phyloP scores from a whole-genome alignment of 2,888 invertebrate species.

The Piscicola geometra region DNA sequence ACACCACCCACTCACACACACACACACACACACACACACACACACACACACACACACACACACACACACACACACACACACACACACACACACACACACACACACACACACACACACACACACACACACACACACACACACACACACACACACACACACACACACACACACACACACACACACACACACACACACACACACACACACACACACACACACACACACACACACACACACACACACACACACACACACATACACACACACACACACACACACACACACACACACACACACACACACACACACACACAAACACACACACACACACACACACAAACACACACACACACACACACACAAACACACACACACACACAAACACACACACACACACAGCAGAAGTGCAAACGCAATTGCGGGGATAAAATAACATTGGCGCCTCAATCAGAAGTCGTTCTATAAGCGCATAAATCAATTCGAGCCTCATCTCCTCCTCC shows the following conservation, averaged over 20 bases:
- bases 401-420: neutral
- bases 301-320: neutral
- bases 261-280: neutral
- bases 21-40: no score
- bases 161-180: slow-evolving; percentile 12
- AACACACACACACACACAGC: neutral
- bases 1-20: no score
- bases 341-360: neutral
- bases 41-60: no score
- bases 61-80: slow-evolving; percentile 2
- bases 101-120: slow-evolving; percentile 7
- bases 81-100: neutral
- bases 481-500: neutral
- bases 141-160: neutral
- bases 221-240: neutral
- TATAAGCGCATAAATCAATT: neutral
- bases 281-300: slow-evolving; percentile 22
- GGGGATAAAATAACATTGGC: neutral
- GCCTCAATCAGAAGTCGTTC: slow-evolving; percentile 9
- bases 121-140: slow-evolving; percentile 18
- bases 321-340: no score
- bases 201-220: slow-evolving; percentile 1
- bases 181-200: slow-evolving; percentile 5
- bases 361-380: slow-evolving; percentile 10
- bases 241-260: slow-evolving; percentile 11